phyloP scores from a whole-genome alignment of 2,113 vertebrate species.

The Actenoides lindsayi region DNA sequence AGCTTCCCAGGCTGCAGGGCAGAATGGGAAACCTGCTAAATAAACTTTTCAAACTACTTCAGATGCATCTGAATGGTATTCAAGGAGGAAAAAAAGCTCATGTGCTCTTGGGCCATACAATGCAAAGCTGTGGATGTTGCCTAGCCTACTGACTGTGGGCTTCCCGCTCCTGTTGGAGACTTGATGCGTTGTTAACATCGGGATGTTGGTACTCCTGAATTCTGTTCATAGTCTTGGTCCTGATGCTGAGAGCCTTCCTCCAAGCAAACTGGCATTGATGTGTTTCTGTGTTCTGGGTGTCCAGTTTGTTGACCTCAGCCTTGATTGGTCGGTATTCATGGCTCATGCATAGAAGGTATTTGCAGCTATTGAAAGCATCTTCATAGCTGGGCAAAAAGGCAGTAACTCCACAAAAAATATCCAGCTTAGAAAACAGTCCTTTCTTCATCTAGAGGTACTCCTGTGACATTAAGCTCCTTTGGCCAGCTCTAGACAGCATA shows the following conservation, averaged over 20 bases:
- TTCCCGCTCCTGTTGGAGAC: not conserved
- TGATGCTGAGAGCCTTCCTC: not conserved
- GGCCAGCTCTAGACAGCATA: not conserved
- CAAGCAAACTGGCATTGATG: not conserved
- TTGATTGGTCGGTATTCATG: not conserved
- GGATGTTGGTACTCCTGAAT: not conserved
- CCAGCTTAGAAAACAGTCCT: not conserved
- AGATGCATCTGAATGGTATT: not conserved
- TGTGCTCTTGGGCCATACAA: not conserved
- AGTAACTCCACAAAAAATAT: not conserved
- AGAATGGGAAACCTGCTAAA: not conserved
- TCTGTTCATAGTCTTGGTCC: not conserved
- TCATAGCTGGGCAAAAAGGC: not conserved
- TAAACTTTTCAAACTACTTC: not conserved
- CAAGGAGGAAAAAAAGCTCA: not conserved
- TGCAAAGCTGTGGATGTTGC: not conserved
- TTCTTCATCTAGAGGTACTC: not conserved
- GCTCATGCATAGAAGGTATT: not conserved
- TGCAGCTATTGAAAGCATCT: not conserved
- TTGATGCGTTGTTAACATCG: not conserved
- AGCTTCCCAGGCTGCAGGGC: not conserved
- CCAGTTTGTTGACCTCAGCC: not conserved
- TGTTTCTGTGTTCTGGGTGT: not conserved
- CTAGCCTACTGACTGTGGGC: not conserved
- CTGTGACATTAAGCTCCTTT: not conserved